Base-by-base conservation (phyloP, 1,140 invertebrate genomes). In the Drosophila virilis region DNA sequence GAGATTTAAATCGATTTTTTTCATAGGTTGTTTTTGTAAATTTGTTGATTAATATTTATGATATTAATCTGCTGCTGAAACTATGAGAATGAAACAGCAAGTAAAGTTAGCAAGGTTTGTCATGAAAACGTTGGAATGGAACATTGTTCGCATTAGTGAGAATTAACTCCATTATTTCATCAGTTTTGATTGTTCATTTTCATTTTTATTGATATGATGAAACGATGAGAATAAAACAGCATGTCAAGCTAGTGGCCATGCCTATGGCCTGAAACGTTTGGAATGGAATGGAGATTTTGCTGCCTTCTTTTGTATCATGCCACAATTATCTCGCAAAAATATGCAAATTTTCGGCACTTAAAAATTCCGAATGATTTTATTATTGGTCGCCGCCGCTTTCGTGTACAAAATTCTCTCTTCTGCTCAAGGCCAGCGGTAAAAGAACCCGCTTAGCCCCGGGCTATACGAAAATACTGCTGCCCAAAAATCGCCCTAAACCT, bases 401-500 rank as follows among this genome's bases (percentile, higher is more conserved):
- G 48, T 37, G 40, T 50, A 37, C 17, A 33, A 38, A 55, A 62
- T 32, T 54, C 67, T 54, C 22, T 28, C 22, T 28, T 28, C 35
- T 17, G 38, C 64, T 66, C 70, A 73, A 73, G 62, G 78, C 67
- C 60, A 52, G 28, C 73, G 54, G 59, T 51, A 42, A 72, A 72
- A 68, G 70, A 73, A 48, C 42, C 58, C 28, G 48, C 42, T 45
- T 54, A 6, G 70, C 70, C 55, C 45, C 48, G 15, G 66, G 70
- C 40, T 1, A 32, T 32, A 46, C 17, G 22, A 51, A 51, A 62
- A 32, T n/a, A 17, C 4, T 17, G 13, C 7, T 32, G 28, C 33
- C 38, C 42, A 13, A 32, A 54, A 55, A 54, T 68, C 72, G 83
- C 83, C 83, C 83, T 86, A 79, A 86, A 86, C 76, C 68, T 65